Conservation (phyloP, 2,797 vertebrate genomes). For the Etheostoma perlongum region DNA sequence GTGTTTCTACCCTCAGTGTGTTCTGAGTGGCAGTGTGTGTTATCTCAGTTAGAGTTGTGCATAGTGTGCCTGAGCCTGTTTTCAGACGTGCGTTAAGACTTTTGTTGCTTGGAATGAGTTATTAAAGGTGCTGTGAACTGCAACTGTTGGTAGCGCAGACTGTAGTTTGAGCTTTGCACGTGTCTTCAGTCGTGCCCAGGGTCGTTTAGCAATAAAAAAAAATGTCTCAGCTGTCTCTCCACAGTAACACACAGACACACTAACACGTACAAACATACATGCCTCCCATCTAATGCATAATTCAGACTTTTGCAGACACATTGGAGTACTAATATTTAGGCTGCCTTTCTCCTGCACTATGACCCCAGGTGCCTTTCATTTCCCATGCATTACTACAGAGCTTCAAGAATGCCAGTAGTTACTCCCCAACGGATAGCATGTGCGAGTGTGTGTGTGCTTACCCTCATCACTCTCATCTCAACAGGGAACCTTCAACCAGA, state of each 20-base stretch:
- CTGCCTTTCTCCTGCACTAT: constrained; percentile 36
- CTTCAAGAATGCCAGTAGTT: constrained; percentile 36
- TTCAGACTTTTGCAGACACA: constrained; percentile 47
- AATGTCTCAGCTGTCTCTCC: constrained; percentile 55
- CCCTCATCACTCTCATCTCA: constrained; percentile 31
- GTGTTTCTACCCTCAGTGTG: too few relatives aligned
- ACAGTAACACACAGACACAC: constrained; percentile 10
- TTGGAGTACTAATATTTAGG: constrained; percentile 33
- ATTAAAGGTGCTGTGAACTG: too few relatives aligned
- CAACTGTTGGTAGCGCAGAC: too few relatives aligned
- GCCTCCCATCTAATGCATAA: constrained; percentile 48
- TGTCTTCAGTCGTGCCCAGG: too few relatives aligned
- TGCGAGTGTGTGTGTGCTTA: constrained; percentile 17
- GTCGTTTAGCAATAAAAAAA: too few relatives aligned
- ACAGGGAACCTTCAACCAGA: constrained; percentile 29
- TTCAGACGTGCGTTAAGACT: too few relatives aligned
- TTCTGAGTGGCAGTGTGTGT: too few relatives aligned
- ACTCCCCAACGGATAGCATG: constrained; percentile 10
- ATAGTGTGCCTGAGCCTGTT: too few relatives aligned
- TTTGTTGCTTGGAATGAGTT: too few relatives aligned
- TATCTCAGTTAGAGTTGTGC: too few relatives aligned
- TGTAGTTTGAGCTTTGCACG: too few relatives aligned
- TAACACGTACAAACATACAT: constrained; percentile 35
- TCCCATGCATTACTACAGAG: constrained; percentile 44
- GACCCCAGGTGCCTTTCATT: constrained; percentile 44